Evolutionary conservation across 2,888 invertebrate genomes (phyloP), one percentile per base, ranked within the genome.

Genomic region (Drosophila mimetica): DNA sequence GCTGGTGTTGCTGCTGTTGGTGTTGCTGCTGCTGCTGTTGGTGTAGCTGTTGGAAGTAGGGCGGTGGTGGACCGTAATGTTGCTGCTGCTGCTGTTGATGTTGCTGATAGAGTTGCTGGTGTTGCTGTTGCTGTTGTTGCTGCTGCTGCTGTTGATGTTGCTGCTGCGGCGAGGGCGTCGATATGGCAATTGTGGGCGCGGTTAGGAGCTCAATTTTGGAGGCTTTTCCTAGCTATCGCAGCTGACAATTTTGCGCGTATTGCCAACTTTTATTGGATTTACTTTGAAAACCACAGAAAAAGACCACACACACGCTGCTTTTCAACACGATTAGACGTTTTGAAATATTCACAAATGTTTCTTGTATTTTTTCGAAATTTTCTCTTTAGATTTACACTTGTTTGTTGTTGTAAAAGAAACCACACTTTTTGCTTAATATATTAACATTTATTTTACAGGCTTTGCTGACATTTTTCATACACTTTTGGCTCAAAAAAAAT

Each of bases 181-280:
- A 90, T 86, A 91, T 91, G 73, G 91, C 90, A 76, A 91, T 90
- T 74, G 91, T 90, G 86, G 91, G 89, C 72, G 90, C 89, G 85
- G 87, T 89, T 90, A 91, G 86, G 83, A 91, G 90, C 91, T 91
- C 91, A 90, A 91, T 91, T 91, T 91, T 91, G 91, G 88, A 89
- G 89, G 89, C 88, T 80, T 84, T 79, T 78, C 71, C 72, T 82
- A 73, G 66, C 80, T 77, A 52, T 63, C 71, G 44, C 70, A 87
- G 87, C 82, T 76, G 65, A 75, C 72, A 41, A 71, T 48, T 82
- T 77, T 82, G 80, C 75, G 86, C 84, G 86, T 85, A 88, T 83
- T 88, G 88, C 84, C 69, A 85, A 85, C 63, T 52, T 36, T 25
- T 8, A 14, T 25, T 32, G 18, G 28, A 39, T 52, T 55, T 14